Percentiles rank a stretch among this genome's conserved stretches.
phyloP scores from a whole-genome alignment of 2,888 invertebrate genomes.

The Hydropsyche betteni region DNA sequence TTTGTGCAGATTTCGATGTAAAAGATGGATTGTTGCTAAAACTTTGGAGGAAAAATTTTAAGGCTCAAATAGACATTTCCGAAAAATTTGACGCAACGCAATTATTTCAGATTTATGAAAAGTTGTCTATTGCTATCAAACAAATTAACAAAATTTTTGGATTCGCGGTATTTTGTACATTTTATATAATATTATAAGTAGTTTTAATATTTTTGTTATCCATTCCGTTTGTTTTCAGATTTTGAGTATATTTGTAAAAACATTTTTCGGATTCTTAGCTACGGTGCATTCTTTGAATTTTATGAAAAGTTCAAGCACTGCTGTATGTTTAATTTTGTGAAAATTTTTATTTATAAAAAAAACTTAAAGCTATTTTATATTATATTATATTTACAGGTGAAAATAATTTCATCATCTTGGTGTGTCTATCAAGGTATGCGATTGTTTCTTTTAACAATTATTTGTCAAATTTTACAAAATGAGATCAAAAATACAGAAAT shows the following conservation, averaged over 20 bases:
- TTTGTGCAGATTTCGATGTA: background rate
- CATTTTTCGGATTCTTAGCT: constrained; percentile 17
- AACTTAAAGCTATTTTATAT: too few species aligned
- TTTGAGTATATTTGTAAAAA: background rate
- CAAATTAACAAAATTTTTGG: constrained; percentile 5
- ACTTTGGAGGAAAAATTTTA: background rate
- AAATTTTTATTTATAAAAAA: too few species aligned
- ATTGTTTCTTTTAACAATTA: background rate
- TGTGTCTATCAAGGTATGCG: background rate
- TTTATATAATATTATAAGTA: background rate
- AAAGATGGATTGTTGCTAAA: constrained; percentile 6
- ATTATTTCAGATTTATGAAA: background rate
- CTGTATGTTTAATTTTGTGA: background rate
- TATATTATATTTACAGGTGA: background rate
- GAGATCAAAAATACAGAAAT: background rate
- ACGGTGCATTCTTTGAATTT: background rate
- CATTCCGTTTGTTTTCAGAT: constrained; percentile 2
- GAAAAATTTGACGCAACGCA: background rate
- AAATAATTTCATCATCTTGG: background rate
- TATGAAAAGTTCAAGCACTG: background rate
- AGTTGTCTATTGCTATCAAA: background rate
- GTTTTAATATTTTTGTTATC: background rate
- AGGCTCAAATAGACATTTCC: background rate
- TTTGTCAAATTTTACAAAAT: constrained; percentile 21
- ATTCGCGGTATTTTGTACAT: background rate